These are phyloP conservation scores for Scrobipalpa costella DNA, from an alignment of 2,888 invertebrate species.

Conservation along the genomic window DNA sequence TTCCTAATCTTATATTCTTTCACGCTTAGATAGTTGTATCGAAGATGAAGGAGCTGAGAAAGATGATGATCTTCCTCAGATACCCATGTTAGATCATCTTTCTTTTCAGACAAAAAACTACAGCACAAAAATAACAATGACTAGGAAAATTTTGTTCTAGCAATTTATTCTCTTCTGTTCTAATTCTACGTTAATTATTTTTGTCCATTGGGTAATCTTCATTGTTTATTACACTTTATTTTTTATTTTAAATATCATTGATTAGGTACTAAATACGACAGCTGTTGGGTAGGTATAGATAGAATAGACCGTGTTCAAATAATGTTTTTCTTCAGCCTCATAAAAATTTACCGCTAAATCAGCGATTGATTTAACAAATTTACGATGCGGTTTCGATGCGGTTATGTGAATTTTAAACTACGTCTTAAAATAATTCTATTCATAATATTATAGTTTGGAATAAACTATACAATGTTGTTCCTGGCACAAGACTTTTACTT, in stretches of 20 bases:
- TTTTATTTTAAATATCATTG: conserved; percentile 4
- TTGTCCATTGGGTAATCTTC: too few relatives aligned
- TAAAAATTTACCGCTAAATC: conserved; percentile 26
- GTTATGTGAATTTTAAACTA: conserved; percentile 12
- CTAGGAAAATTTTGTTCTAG: too few relatives aligned
- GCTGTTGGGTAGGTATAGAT: neutral
- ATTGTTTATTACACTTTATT: neutral
- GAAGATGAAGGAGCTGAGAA: too few relatives aligned
- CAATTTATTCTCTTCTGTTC: too few relatives aligned
- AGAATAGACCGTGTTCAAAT: neutral
- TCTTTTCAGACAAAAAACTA: too few relatives aligned
- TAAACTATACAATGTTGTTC: conserved; percentile 17
- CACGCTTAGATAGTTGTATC: neutral
- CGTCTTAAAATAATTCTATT: conserved; percentile 7
- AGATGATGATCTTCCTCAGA: too few relatives aligned
- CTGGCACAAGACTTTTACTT: conserved; percentile 15
- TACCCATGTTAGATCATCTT: too few relatives aligned
- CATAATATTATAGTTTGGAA: conserved; percentile 17
- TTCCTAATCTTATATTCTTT: neutral
- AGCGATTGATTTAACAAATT: conserved; percentile 22
- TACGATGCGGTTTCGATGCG: conserved; percentile 1
- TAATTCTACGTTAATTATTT: too few relatives aligned
- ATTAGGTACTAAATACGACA: too few relatives aligned
- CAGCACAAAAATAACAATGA: too few relatives aligned
- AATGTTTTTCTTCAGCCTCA: conserved; percentile 21